Evolutionary conservation across 1,140 invertebrate genomes (phyloP).

Genomic region (Anoplophora glabripennis): DNA sequence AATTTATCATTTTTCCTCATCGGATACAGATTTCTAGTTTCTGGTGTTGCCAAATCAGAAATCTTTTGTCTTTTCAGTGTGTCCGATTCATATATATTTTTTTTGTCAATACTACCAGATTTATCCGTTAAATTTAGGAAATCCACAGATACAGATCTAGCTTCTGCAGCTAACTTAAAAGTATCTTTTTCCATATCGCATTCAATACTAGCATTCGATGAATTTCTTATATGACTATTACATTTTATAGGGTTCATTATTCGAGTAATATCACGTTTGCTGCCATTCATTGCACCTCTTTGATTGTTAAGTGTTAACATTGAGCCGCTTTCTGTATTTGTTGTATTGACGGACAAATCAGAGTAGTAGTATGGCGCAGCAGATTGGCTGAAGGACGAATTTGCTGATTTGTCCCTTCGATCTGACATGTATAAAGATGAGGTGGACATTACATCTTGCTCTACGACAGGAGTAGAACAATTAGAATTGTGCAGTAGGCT

Average conservation of each 20-base stretch:
- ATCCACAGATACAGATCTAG: constrained; percentile 65
- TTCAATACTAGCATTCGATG: constrained; percentile 3
- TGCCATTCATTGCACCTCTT: constrained; percentile 54
- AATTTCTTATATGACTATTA: constrained; percentile 30
- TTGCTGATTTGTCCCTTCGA: constrained; percentile 19
- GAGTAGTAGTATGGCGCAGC: constrained; percentile 82
- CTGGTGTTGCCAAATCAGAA: constrained; percentile 48
- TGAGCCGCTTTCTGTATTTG: constrained; percentile 31
- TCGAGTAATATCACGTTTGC: constrained; percentile 72
- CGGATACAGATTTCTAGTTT: constrained; percentile 53
- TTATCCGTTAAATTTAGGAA: constrained; percentile 66
- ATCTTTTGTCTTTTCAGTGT: constrained; percentile 60
- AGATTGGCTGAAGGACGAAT: constrained; percentile 49
- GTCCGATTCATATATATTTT: constrained; percentile 73
- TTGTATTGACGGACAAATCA: constrained; percentile 59
- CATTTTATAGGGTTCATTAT: constrained; percentile 74
- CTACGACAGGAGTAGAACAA: constrained; percentile 33
- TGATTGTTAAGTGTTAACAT: constrained; percentile 62
- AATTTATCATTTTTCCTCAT: constrained; percentile 51
- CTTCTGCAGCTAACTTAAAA: constrained; percentile 59
- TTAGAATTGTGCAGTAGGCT: constrained; percentile 36
- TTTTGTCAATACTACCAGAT: constrained; percentile 67
- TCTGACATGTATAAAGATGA: constrained; percentile 19
- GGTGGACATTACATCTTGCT: background rate
- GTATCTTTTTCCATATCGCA: constrained; percentile 27